Base-by-base conservation (phyloP, 1,140 invertebrate species). In the Leptoteleia sp. region DNA sequence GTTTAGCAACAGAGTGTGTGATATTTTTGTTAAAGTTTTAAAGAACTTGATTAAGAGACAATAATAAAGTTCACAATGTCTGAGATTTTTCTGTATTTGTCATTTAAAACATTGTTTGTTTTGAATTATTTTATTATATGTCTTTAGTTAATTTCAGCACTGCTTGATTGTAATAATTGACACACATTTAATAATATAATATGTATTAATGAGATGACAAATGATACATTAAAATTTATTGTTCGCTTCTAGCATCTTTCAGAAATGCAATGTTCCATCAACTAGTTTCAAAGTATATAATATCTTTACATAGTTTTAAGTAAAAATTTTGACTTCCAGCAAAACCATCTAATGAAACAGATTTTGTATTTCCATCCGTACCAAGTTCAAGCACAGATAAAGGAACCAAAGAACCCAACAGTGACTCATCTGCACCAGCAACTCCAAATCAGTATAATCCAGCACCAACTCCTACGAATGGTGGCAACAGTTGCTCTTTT, bases 371-470 rank as follows among this genome's bases (percentile, higher is more conserved):
- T 76, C 85, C 85, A 5, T 81, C 84, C 8, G 81, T 83, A 25
- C 83, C 85, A 12, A 76, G 62, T 73, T 45, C 42, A 47, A 45
- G 54, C 8, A 33, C 50, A 22, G 54, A 76, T 38, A 45, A 40
- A 55, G 54, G 38, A 65, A 65, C 45, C 17, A 70, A 71, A 55
- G 43, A 67, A 9, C 19, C 57, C 12, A 40, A 59, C 27, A 61
- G 42, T 57, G 65, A 80, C n/a, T 16, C 61, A 76, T 15, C 45
- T 45, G 57, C 77, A 40, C 81, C 82, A 6, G 52, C 64, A 55
- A 81, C 79, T 42, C 84, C 83, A 38, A 79, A 79, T 59, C 76
- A 83, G 27, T 84, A 85, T 16, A 85, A 85, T 79, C 85, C 86
- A 37, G 80, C 84, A 22, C 82, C 84, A 7, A 84, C 82, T 11